A percentile compares a stretch with the other conserved stretches of the same genome.
These are phyloP conservation scores for Natrix natrix DNA, from an alignment of 2,797 vertebrate genomes.

Conservation along the genomic window DNA sequence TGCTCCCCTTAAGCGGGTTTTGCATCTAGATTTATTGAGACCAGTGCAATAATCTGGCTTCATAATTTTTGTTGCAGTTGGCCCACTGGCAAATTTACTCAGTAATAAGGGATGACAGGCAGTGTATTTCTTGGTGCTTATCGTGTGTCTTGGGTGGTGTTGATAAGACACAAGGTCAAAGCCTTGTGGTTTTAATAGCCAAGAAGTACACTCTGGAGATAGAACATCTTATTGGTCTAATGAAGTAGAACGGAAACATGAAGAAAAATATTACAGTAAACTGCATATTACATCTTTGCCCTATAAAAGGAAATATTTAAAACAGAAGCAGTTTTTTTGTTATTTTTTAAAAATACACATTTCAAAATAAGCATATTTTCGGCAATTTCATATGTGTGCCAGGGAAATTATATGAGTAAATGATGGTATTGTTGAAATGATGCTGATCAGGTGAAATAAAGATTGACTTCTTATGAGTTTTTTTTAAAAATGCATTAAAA, in stretches of 20 bases:
- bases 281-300: conserved; percentile 35
- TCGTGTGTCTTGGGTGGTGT: conserved; percentile 44
- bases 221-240: conserved; percentile 59
- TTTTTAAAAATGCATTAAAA: background rate
- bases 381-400: background rate
- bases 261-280: conserved; percentile 54
- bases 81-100: conserved; percentile 60
- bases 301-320: conserved; percentile 34
- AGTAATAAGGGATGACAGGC: conserved; percentile 59
- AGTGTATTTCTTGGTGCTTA: conserved; percentile 55
- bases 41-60: conserved; percentile 51
- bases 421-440: background rate
- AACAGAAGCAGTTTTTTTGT: background rate
- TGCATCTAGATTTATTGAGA: conserved; percentile 56
- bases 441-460: background rate
- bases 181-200: conserved; percentile 56
- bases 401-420: background rate
- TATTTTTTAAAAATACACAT: background rate
- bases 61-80: conserved; percentile 59
- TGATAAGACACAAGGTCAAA: conserved; percentile 57
- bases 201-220: conserved; percentile 57
- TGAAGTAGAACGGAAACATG: conserved; percentile 52
- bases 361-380: background rate
- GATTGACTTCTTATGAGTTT: background rate
- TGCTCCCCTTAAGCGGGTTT: conserved; percentile 35